These are phyloP conservation scores for Andrena trimmerana DNA, from an alignment of 2,888 invertebrate species.

Conservation along the genomic window DNA sequence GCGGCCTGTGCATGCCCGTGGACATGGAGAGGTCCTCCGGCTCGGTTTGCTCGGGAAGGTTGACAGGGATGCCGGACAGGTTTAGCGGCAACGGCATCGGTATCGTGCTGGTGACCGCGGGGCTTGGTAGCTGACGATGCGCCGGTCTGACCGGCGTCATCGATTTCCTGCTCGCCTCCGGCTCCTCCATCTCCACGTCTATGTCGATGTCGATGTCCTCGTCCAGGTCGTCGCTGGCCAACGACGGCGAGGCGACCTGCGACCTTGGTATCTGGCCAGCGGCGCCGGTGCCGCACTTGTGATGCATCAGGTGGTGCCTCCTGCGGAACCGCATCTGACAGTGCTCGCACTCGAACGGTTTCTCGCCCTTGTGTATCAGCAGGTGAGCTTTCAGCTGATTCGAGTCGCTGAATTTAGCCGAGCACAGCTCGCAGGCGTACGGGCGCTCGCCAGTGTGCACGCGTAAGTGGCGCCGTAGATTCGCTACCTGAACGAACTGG, in stretches of 20 bases:
- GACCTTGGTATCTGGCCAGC: conserved; percentile 44
- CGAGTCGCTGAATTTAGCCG: conserved; percentile 95
- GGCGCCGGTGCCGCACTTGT: conserved; percentile 89
- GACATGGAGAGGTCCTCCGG: conserved; percentile 95
- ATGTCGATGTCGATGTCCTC: conserved; percentile 82
- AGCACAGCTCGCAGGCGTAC: conserved; percentile 94
- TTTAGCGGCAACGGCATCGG: conserved; percentile 85
- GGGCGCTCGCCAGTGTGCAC: conserved; percentile 97
- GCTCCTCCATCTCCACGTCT: conserved; percentile 86
- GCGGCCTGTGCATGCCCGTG: conserved; percentile 84
- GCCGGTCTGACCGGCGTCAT: conserved; percentile 65
- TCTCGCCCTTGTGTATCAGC: conserved; percentile 95
- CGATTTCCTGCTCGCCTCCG: conserved; percentile 81
- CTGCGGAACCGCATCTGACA: conserved; percentile 93
- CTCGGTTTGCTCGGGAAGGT: conserved; percentile 94
- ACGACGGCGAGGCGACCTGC: conserved; percentile 75
- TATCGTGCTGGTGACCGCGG: conserved; percentile 78
- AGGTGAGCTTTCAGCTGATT: conserved; percentile 96
- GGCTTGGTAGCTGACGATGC: conserved; percentile 81
- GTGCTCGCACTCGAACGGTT: conserved; percentile 93
- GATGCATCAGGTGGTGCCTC: conserved; percentile 94
- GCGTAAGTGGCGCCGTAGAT: conserved; percentile 93
- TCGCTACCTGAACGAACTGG: conserved; percentile 97
- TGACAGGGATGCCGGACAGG: conserved; percentile 85
- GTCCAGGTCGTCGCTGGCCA: conserved; percentile 77